A percentile compares a stretch with the other conserved stretches of the same genome.
Conservation (phyloP, 2,888 invertebrate genomes). For the Hyalella azteca region DNA sequence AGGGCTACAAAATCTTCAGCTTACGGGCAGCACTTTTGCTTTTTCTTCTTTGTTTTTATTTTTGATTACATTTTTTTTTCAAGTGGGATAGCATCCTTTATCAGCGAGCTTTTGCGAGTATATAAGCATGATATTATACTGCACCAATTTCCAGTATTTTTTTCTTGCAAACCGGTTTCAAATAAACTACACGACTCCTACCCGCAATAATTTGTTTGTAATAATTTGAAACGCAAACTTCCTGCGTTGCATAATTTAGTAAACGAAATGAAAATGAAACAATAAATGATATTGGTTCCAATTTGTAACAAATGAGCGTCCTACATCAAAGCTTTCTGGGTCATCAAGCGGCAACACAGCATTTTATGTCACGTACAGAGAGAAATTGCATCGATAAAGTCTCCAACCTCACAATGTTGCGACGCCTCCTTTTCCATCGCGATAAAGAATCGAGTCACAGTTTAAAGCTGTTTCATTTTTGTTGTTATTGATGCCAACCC, state of each 20-base stretch:
- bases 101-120: background rate
- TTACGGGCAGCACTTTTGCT: background rate
- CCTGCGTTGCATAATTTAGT: background rate
- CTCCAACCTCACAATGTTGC: too few species aligned
- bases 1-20: background rate
- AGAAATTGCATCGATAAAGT: too few species aligned
- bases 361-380: too few species aligned
- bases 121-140: constrained; percentile 8
- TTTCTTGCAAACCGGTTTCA: background rate
- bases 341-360: too few species aligned
- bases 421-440: too few species aligned
- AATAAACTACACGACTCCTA: background rate
- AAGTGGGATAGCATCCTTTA: constrained; percentile 6
- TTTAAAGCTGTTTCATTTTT: too few species aligned
- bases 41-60: background rate
- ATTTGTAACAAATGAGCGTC: background rate
- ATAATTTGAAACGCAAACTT: background rate
- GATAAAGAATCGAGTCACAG: too few species aligned
- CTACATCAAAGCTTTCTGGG: too few species aligned
- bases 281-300: background rate
- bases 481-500: too few species aligned
- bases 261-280: background rate
- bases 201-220: background rate
- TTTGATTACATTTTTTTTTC: background rate
- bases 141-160: constrained; percentile 8